A percentile compares a stretch with the other conserved stretches of the same genome.
Evolutionary conservation across 1,140 invertebrate species (phyloP).

Genomic region (Drosophila takahashii): DNA sequence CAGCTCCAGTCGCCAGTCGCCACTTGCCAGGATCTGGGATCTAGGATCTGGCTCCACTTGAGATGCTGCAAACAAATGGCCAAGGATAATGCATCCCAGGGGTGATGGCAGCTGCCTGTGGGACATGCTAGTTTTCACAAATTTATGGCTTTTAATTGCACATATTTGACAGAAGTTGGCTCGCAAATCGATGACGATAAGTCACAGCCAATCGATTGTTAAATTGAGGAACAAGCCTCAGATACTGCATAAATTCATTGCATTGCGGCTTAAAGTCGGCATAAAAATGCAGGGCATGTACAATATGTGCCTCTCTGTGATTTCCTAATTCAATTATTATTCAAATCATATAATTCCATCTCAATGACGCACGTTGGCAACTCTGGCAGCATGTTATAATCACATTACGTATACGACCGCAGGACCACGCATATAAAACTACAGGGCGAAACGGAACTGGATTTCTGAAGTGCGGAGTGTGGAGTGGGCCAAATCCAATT

Average conservation of each 20-base stretch:
- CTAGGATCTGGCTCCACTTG: not conserved
- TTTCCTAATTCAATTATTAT: constrained; percentile 81
- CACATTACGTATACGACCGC: constrained; percentile 68
- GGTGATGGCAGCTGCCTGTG: not conserved
- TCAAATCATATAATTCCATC: constrained; percentile 81
- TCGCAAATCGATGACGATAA: constrained; percentile 12
- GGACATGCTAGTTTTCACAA: constrained; percentile 21
- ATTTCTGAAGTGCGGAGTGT: too few species aligned
- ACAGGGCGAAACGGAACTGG: too few species aligned
- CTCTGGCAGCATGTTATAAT: constrained; percentile 66
- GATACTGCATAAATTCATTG: not conserved
- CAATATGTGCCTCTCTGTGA: constrained; percentile 48
- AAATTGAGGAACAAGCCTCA: not conserved
- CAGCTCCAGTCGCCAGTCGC: not conserved
- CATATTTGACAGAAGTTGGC: constrained; percentile 9
- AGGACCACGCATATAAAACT: constrained; percentile 13
- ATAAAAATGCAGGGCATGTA: constrained; percentile 32
- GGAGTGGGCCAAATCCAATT: constrained; percentile 62
- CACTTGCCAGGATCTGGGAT: constrained; percentile 5
- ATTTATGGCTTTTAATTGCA: constrained; percentile 41
- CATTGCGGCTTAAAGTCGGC: not conserved
- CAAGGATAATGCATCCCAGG: not conserved
- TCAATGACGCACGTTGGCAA: constrained; percentile 42
- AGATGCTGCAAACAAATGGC: constrained; percentile 24
- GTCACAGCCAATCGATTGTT: constrained; percentile 4